Conservation (phyloP, 2,888 invertebrate genomes). For the Oxytorus armatus region DNA sequence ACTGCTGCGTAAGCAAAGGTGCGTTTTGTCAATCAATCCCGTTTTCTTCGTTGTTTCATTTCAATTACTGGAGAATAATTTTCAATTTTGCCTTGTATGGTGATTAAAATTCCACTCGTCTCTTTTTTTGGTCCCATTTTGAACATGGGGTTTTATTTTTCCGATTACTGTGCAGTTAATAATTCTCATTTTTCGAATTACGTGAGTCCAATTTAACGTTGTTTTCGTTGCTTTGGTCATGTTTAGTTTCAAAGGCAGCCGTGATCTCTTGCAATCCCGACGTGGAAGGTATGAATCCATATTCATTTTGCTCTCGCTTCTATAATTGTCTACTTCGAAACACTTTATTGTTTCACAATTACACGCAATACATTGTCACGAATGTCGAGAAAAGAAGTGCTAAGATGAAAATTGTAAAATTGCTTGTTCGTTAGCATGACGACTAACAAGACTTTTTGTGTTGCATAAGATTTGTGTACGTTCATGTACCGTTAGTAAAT, state of each 20-base stretch:
- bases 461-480: slow-evolving; percentile 39
- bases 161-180: not conserved
- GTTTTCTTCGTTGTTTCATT: slow-evolving; percentile 18
- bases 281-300: slow-evolving; percentile 83
- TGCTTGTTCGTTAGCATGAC: slow-evolving; percentile 60
- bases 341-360: slow-evolving; percentile 21
- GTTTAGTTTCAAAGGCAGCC: slow-evolving; percentile 88
- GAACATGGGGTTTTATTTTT: slow-evolving; percentile 15
- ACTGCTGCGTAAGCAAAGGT: slow-evolving; percentile 80
- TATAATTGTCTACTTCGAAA: slow-evolving; percentile 30
- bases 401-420: slow-evolving; percentile 24
- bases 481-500: slow-evolving; percentile 19
- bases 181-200: slow-evolving; percentile 20
- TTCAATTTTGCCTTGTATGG: slow-evolving; percentile 24
- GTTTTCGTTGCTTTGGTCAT: slow-evolving; percentile 69
- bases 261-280: slow-evolving; percentile 86
- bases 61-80: not conserved
- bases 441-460: slow-evolving; percentile 48
- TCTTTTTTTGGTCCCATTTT: slow-evolving; percentile 5
- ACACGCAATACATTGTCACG: slow-evolving; percentile 13
- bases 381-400: slow-evolving; percentile 1
- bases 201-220: slow-evolving; percentile 56
- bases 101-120: slow-evolving; percentile 16
- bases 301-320: slow-evolving; percentile 38
- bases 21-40: slow-evolving; percentile 64